These are phyloP conservation scores for Zalophus californianus DNA, from an alignment of 2,797 vertebrate genomes.

Conservation along the genomic window DNA sequence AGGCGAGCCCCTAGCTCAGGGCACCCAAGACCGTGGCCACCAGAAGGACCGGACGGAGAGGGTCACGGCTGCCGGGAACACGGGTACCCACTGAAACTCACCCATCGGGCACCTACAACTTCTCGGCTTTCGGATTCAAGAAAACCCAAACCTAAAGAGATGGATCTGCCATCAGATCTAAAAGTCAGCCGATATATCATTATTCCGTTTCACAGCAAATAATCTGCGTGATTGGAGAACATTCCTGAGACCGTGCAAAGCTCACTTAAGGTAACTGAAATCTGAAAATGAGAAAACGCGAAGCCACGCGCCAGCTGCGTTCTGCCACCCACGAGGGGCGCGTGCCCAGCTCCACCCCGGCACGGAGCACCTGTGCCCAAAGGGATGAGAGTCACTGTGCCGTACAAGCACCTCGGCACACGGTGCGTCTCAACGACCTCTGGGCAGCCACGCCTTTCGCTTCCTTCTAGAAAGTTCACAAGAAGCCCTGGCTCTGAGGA, in stretches of 20 bases:
- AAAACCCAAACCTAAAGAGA: rapidly evolving
- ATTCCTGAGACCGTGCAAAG: rapidly evolving
- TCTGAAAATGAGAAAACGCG: rapidly evolving
- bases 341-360: rapidly evolving
- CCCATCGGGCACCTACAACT: rapidly evolving
- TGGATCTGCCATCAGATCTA: rapidly evolving
- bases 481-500: not conserved
- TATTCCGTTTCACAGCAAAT: rapidly evolving
- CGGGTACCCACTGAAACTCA: rapidly evolving
- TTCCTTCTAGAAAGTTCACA: not conserved
- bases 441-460: rapidly evolving
- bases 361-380: not conserved
- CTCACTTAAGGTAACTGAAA: not conserved
- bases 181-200: rapidly evolving
- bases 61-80: not conserved
- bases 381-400: not conserved
- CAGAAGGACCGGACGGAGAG: rapidly evolving
- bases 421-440: rapidly evolving
- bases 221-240: rapidly evolving
- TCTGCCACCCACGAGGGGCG: rapidly evolving
- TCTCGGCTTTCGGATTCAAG: rapidly evolving
- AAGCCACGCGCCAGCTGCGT: rapidly evolving
- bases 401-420: rapidly evolving
- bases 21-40: rapidly evolving
- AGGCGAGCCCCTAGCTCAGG: rapidly evolving